Evolutionary conservation across 2,797 vertebrate genomes (phyloP).

Genomic region (Allobates femoralis): DNA sequence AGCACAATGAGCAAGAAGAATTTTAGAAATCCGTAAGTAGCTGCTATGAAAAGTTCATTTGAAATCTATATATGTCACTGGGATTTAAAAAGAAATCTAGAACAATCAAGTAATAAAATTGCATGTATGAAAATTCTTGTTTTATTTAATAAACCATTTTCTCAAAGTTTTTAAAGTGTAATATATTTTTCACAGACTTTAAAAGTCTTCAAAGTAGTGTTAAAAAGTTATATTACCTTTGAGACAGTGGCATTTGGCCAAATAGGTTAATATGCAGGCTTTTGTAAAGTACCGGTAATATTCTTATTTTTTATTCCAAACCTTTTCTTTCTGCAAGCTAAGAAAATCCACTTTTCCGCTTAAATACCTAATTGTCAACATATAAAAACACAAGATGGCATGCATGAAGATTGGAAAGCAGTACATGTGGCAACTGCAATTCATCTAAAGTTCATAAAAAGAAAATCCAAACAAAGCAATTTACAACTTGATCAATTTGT

Average conservation of each 20-base stretch:
- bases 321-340: background rate
- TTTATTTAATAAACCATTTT: background rate
- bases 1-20: background rate
- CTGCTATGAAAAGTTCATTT: background rate
- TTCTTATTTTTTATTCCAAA: background rate
- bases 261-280: background rate
- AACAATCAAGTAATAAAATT: background rate
- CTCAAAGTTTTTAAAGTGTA: background rate
- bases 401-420: constrained; percentile 3
- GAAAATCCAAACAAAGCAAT: background rate
- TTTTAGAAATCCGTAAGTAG: background rate
- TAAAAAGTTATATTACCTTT: background rate
- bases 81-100: background rate
- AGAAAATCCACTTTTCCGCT: constrained; percentile 28
- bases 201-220: background rate
- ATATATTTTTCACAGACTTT: background rate
- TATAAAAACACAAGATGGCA: constrained; percentile 1
- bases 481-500: background rate
- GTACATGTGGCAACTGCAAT: background rate
- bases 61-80: too few species aligned
- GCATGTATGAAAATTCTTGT: background rate
- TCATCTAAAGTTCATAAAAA: constrained; percentile 8
- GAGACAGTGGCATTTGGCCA: background rate
- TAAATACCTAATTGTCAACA: background rate
- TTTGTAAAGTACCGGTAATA: background rate